phyloP scores from a whole-genome alignment of 2,113 vertebrate species.

The Pteronura brasiliensis region DNA sequence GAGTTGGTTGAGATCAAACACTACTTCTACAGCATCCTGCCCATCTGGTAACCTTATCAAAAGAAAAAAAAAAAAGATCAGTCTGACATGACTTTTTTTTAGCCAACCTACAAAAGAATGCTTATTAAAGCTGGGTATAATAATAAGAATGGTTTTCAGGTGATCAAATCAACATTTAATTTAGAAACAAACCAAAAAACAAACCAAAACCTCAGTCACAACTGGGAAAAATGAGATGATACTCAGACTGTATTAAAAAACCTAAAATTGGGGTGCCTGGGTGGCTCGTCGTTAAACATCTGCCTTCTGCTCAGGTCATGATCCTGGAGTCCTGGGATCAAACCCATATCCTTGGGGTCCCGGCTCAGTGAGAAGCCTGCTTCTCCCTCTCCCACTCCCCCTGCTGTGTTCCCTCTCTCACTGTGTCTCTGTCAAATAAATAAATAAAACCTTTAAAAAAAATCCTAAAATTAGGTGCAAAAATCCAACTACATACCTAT shows the following conservation, averaged over 20 bases:
- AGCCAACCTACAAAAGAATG: background rate
- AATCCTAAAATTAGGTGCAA: constrained; percentile 27
- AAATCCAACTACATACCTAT: constrained; percentile 11
- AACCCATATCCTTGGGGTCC: too few species aligned
- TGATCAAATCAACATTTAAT: constrained; percentile 11
- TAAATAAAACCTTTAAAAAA: background rate
- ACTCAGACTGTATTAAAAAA: constrained; percentile 43
- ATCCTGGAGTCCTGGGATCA: too few species aligned
- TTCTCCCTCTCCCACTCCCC: too few species aligned
- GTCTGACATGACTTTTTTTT: background rate
- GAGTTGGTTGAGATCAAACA: background rate
- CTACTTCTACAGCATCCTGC: background rate
- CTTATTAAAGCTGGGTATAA: constrained; percentile 12
- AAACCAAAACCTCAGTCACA: background rate
- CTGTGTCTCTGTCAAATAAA: too few species aligned
- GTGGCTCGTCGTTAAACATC: too few species aligned
- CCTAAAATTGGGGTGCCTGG: background rate
- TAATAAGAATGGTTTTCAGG: background rate
- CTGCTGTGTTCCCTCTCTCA: too few species aligned
- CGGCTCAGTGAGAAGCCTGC: too few species aligned
- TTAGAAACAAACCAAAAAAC: background rate
- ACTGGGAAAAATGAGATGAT: constrained; percentile 7
- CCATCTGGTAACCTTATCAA: background rate
- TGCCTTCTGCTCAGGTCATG: too few species aligned
- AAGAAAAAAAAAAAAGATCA: background rate